Percentiles rank a stretch among this genome's conserved stretches.
These are phyloP conservation scores for Phorcus lineatus DNA, from an alignment of 2,888 invertebrate genomes.

Conservation along the genomic window DNA sequence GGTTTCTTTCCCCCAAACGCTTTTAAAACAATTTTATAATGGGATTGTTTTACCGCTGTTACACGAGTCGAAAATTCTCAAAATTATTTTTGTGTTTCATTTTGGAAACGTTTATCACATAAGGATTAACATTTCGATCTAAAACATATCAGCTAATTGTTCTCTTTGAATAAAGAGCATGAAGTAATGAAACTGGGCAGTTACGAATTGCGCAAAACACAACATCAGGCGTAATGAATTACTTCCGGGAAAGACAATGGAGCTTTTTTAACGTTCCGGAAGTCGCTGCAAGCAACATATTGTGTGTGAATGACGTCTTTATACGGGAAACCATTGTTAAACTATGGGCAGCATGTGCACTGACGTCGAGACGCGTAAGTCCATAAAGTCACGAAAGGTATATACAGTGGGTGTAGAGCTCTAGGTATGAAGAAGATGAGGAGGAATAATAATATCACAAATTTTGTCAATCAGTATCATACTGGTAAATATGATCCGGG, in stretches of 20 bases:
- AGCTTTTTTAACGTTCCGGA: background rate
- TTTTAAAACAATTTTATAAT: too few relatives aligned
- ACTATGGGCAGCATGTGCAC: constrained; percentile 27
- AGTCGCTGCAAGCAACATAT: constrained; percentile 4
- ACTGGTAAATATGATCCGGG: constrained; percentile 18
- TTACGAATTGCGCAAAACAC: constrained; percentile 1
- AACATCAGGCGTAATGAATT: background rate
- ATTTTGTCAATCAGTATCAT: constrained; percentile 30
- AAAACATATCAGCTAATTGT: too few relatives aligned
- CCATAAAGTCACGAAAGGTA: background rate
- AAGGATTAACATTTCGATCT: too few relatives aligned
- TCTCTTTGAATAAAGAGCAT: too few relatives aligned
- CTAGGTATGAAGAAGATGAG: background rate
- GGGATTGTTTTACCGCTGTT: too few relatives aligned
- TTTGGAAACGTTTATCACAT: too few relatives aligned
- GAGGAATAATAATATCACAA: constrained; percentile 26
- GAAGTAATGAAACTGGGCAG: background rate
- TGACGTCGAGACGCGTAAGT: constrained; percentile 20
- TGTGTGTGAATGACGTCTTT: constrained; percentile 13
- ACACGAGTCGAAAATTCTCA: too few relatives aligned
- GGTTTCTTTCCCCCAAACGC: too few relatives aligned
- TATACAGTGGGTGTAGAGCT: background rate
- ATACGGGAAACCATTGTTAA: background rate
- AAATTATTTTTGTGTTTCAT: too few relatives aligned
- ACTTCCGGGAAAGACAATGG: constrained; percentile 17